Conservation (phyloP, 2,888 invertebrate genomes). For the Hypomecis atomaria region DNA sequence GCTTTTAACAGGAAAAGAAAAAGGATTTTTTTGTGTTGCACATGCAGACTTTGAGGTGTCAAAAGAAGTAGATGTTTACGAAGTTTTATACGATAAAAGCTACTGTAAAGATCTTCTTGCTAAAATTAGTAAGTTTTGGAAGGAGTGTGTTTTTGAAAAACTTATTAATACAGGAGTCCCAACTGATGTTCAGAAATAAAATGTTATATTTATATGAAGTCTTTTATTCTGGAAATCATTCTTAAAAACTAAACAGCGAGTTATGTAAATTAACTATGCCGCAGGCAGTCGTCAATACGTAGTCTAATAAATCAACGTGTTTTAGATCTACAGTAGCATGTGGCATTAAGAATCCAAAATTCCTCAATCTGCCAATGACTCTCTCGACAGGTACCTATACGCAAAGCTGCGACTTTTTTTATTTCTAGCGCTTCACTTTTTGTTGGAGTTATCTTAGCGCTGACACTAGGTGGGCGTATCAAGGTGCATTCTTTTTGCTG, state of each 20-base stretch:
- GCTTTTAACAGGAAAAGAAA: neutral
- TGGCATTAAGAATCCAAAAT: neutral
- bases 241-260: neutral
- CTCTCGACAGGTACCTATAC: conserved; percentile 1
- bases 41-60: neutral
- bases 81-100: neutral
- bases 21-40: conserved; percentile 1
- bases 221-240: neutral
- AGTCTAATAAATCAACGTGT: neutral
- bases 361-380: neutral
- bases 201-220: neutral
- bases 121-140: conserved; percentile 1
- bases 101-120: neutral
- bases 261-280: neutral
- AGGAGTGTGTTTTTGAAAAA: neutral
- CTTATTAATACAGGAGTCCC: neutral
- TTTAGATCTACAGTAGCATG: neutral
- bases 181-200: neutral
- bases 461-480: neutral
- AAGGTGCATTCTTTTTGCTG: neutral
- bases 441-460: neutral
- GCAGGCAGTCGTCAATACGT: neutral
- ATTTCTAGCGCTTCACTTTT: neutral
- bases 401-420: neutral
- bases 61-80: neutral